These are phyloP conservation scores for Gadus chalcogrammus DNA, from an alignment of 2,113 vertebrate genomes.

Conservation along the genomic window DNA sequence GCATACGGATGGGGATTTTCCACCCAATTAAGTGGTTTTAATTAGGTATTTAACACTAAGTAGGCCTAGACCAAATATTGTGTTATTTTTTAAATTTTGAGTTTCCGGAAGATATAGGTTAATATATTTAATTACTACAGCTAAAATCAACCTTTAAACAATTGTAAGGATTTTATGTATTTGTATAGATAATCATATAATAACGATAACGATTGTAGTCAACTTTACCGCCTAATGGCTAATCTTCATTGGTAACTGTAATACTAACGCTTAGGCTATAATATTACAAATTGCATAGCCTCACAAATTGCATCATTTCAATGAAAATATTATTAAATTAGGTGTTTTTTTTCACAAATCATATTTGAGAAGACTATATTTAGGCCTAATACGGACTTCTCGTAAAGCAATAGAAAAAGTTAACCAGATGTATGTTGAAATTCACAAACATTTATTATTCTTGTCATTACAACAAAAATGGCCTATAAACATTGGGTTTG, in stretches of 20 bases:
- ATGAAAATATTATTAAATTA: too few relatives aligned
- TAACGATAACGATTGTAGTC: too few relatives aligned
- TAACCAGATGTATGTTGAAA: conserved; percentile 52
- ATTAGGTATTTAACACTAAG: conserved; percentile 2
- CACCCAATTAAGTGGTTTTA: background rate
- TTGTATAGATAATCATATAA: too few relatives aligned
- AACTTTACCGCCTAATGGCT: too few relatives aligned
- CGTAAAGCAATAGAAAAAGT: background rate
- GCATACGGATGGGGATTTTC: too few relatives aligned
- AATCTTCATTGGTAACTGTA: too few relatives aligned
- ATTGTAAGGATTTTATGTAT: background rate
- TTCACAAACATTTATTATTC: conserved; percentile 95
- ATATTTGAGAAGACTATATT: too few relatives aligned
- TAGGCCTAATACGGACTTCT: background rate
- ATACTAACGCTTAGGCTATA: too few relatives aligned
- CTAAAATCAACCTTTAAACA: background rate
- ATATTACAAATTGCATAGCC: too few relatives aligned
- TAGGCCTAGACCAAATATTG: background rate
- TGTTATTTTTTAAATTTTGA: too few relatives aligned
- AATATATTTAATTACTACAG: background rate
- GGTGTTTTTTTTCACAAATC: too few relatives aligned
- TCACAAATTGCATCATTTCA: background rate
- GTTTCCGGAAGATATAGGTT: background rate
- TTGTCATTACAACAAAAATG: conserved; percentile 83
- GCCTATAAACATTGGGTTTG: conserved; percentile 77